Conservation (phyloP, 2,113 vertebrate species). For the Noturus placidus region DNA sequence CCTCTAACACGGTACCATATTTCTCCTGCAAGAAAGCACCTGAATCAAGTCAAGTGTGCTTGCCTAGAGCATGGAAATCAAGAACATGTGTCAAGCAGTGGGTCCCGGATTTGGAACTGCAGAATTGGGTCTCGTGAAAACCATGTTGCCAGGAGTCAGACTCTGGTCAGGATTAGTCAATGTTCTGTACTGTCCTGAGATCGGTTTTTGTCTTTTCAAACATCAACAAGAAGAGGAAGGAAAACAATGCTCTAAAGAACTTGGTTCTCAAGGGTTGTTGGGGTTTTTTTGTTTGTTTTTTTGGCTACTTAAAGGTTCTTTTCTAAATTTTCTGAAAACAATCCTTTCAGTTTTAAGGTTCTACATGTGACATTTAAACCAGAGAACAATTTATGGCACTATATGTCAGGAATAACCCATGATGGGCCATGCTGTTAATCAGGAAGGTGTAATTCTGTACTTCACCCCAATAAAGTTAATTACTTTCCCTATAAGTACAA, state of each 20-base stretch:
- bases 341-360: too few species aligned
- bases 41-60: neutral
- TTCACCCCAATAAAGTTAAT: neutral
- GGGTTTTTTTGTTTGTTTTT: neutral
- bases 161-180: neutral
- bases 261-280: neutral
- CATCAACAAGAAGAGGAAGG: neutral
- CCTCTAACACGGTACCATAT: neutral
- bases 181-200: neutral
- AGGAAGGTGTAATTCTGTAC: neutral
- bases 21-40: neutral
- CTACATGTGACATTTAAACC: neutral
- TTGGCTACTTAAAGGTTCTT: too few species aligned
- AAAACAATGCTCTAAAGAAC: neutral
- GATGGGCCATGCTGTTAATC: neutral
- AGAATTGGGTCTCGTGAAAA: neutral
- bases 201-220: neutral
- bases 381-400: neutral
- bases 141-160: neutral
- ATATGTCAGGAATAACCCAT: neutral
- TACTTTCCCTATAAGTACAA: too few species aligned
- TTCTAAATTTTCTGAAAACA: neutral
- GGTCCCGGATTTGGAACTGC: neutral
- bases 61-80: conserved; percentile 11
- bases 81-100: neutral